Evolutionary conservation across 2,888 invertebrate genomes (phyloP), one percentile per base, ranked within the genome.

Genomic region (Napeogenes sylphis): DNA sequence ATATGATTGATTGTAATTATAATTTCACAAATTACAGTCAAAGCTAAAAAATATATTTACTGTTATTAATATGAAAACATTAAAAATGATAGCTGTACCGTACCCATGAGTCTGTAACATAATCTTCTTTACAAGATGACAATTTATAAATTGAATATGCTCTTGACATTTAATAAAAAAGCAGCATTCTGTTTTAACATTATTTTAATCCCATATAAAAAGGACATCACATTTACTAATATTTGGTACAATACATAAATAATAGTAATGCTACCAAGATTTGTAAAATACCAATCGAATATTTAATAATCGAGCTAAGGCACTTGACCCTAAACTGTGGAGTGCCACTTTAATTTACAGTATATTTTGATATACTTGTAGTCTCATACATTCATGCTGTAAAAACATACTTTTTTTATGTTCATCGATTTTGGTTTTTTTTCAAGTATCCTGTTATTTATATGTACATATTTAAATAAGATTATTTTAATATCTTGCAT

Each of bases 281-380:
- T 79, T 80, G 75, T 75, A 80, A 21, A 80, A 80, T 76, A 77
- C 75, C 38, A 64, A 68, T 59, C 66, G 61, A 65, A 81, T 80
- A 80, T 77, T 75, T 79, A 77, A 80, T 81, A 78, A 82, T 82
- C 76, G 76, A 75, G 72, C 72, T 63, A 75, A 76, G 76, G 72
- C 76, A 76, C 79, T 81, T 78, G 83, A 80, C 72, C 75, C 75
- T 68, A 81, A 79, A 80, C 77, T 58, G 21, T 21, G 78, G 82
- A 83, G 73, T 82, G 81, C 82, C 83, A 77, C 76, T 70, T 80
- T 76, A 81, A 78, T 78, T 74, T 77, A 71, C 76, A 76, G 78
- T 83, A 79, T 81, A 78, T 81, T 81, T 74, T 75, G 75, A 81
- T 83, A 78, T 80, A 80, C 77, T 75, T 72, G 77, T 75, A 75